Evolutionary conservation across 2,113 vertebrate genomes (phyloP), one percentile per base, ranked within the genome.

Genomic region (Myiopsitta monachus): DNA sequence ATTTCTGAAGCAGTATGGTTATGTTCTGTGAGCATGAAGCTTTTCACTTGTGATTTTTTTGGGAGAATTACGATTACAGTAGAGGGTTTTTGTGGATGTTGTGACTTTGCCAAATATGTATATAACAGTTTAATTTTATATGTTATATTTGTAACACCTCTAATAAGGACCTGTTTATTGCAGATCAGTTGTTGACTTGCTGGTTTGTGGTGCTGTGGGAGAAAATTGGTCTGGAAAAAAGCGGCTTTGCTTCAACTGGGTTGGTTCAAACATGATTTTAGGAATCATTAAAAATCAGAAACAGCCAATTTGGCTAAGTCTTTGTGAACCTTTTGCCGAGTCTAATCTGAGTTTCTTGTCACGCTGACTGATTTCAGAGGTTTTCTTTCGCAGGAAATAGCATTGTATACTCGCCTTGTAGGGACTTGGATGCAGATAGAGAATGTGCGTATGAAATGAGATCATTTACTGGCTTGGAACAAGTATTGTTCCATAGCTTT

Each of bases 331-430:
- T 73, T 90, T 69, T 46, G 66, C 70, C 0, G 14, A 85, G 46
- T 26, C 78, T 97, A 89, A 89, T 91, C 92, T 85, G 77, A 74
- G 46, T 83, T 95, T 91, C 91, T 94, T 94, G 88, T 96, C 91
- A 94, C 28, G 22, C 81, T 93, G 94, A 96, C 86, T 90, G 39
- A 96, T 94, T 96, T 94, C 51, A 84, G 83, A 63, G 66, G 47
- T 62, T 95, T 95, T 93, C 47, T 90, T 92, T 69, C 69, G 74
- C 95, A 92, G 94, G 92, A 96, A 96, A 91, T 85, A 3, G 3
- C 76, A 91, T 89, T 94, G 81, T 94, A 21, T 77, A 38, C 41
- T 90, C 0, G 28, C 86, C 77, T 95, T 84, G 41, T 82, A 85
- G 52, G 57, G 88, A 33, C 77, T 69, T 52, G 70, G 77, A 63